phyloP scores from a whole-genome alignment of 2,797 vertebrate species.

The Pantherophis alleghaniensis region DNA sequence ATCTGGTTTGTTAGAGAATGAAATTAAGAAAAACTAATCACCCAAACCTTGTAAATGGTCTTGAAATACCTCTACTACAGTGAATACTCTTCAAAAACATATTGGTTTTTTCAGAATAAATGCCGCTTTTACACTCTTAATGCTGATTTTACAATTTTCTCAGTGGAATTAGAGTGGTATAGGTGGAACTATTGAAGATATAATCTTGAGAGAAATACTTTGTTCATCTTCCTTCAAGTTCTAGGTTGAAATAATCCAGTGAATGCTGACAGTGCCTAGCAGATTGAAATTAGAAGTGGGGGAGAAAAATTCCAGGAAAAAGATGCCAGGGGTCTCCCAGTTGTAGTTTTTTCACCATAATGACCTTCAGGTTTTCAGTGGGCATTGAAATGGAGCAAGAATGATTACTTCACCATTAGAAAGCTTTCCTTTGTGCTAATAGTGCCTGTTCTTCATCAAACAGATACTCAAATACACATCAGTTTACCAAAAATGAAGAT shows the following conservation, averaged over 20 bases:
- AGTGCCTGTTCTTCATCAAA: neutral
- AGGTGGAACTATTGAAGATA: too few relatives aligned
- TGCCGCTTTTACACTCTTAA: neutral
- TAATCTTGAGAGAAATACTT: neutral
- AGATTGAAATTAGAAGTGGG: neutral
- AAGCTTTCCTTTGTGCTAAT: neutral
- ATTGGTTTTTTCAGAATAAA: neutral
- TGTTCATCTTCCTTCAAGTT: neutral
- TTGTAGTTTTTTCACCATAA: neutral
- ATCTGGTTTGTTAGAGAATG: neutral
- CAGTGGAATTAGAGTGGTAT: too few relatives aligned
- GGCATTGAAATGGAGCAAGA: neutral
- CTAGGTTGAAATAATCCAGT: neutral
- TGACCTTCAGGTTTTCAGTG: neutral
- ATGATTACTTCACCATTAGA: neutral
- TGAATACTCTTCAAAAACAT: neutral
- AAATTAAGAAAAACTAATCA: neutral
- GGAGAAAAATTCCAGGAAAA: neutral
- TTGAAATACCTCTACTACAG: neutral
- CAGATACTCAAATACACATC: neutral
- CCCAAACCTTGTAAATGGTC: neutral
- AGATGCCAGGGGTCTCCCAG: neutral
- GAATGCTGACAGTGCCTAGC: neutral
- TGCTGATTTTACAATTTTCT: too few relatives aligned
- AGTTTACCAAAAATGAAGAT: neutral